Evolutionary conservation across 2,113 vertebrate genomes (phyloP), one percentile per base, ranked within the genome.

Genomic region (Rattus norvegicus): DNA sequence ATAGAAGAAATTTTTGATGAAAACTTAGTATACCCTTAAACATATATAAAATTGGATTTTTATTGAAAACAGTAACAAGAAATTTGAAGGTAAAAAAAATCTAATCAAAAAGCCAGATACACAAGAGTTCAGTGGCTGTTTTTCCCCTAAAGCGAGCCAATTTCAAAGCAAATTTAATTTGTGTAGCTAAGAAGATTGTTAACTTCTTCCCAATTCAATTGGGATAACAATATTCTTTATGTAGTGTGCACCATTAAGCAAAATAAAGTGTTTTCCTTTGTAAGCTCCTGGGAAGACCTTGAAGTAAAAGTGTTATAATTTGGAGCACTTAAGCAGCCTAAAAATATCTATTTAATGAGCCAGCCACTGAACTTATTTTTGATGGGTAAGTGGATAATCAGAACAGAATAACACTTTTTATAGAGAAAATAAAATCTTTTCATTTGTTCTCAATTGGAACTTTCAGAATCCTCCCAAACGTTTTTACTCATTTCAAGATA

Each of bases 191-290:
- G 54, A 98, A 96, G 69, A 98, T 79, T 97, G 6, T 88, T 97
- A 98, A 97, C 94, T 97, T 97, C 93, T 94, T 94, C 97, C 93
- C 94, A 98, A 98, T 97, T 98, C 95, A 98, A 94, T 83, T 92
- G 96, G 73, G 89, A 97, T 97, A 96, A 98, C 97, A 96, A 83
- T 72, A 97, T 98, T 96, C 94, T 98, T 98, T 96, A 97, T 94
- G 92, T 90, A 95, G 61, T 83, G 96, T 69, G 95, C 72, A 69
- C 30, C 88, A 98, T 98, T 90, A 98, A 96, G 61, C 65, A 97
- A 98, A 98, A 95, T 75, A 97, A 88, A 98, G 77, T 98, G 76
- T 97, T 98, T 98, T 95, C 72, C 88, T 97, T 95, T 97, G 86
- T 69, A 97, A 0, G 1, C 20, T 69, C 8, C 92, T 95, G 94